These are phyloP conservation scores for Epinephelus fuscoguttatus DNA, from an alignment of 2,113 vertebrate genomes.

Conservation along the genomic window DNA sequence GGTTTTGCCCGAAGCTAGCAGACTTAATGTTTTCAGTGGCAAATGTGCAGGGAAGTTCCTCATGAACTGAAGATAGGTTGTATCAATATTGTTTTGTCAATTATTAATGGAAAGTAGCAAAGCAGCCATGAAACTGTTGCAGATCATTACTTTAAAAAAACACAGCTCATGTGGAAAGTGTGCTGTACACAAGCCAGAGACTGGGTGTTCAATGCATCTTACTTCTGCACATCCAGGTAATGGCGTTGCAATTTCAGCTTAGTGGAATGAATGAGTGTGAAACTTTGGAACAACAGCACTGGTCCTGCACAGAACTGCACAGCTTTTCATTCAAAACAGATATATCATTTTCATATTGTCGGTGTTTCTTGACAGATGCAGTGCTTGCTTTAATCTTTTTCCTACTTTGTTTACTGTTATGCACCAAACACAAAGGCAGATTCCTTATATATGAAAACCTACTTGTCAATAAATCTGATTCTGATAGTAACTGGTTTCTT, in stretches of 20 bases:
- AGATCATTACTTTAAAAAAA: neutral
- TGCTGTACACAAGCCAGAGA: neutral
- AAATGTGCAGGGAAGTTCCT: neutral
- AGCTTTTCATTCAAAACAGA: neutral
- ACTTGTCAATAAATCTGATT: neutral
- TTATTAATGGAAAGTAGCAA: conserved; percentile 14
- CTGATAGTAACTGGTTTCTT: no score
- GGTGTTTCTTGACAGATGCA: neutral
- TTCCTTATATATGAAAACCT: neutral
- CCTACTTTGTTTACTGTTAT: neutral
- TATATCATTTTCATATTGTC: neutral
- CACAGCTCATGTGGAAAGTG: neutral
- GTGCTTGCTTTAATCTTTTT: neutral
- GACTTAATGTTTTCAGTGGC: neutral
- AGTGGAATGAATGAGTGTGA: neutral
- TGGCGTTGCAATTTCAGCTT: neutral
- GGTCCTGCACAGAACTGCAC: neutral
- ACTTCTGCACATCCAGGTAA: neutral
- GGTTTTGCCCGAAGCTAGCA: neutral
- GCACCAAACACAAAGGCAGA: no score
- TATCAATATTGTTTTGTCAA: neutral
- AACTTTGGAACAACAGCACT: neutral
- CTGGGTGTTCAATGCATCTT: neutral
- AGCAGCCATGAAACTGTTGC: neutral
- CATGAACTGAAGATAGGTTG: neutral